These are phyloP conservation scores for Lethenteron camtschaticum DNA, from an alignment of 2,113 vertebrate species.

Conservation along the genomic window DNA sequence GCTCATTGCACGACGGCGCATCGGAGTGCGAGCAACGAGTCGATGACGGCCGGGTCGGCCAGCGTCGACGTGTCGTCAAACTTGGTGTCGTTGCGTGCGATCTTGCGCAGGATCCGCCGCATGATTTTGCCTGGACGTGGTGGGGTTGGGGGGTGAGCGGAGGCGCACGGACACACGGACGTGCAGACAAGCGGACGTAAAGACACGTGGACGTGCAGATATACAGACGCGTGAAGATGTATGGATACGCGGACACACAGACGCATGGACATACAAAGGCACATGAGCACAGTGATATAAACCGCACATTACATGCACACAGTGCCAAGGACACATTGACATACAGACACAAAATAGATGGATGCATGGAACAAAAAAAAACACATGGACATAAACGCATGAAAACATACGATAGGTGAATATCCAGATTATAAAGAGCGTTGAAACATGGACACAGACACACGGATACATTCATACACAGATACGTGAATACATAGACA, in stretches of 20 bases:
- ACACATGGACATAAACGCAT: no score
- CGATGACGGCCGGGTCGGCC: conserved; percentile 37
- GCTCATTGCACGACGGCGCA: conserved; percentile 8
- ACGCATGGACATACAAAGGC: no score
- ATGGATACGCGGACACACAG: not conserved
- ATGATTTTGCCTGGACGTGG: conserved; percentile 31
- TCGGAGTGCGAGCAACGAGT: conserved; percentile 31
- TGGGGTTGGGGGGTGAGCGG: not conserved
- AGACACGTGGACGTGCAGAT: not conserved
- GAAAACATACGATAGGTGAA: no score
- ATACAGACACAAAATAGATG: no score
- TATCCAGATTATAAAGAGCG: no score
- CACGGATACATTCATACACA: no score
- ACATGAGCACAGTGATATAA: no score
- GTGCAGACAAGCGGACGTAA: not conserved
- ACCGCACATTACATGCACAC: no score
- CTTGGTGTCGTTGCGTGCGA: conserved; percentile 35
- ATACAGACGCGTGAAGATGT: not conserved
- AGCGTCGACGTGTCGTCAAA: conserved; percentile 39
- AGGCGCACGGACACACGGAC: not conserved
- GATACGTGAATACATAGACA: no score
- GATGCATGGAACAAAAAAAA: no score
- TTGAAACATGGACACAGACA: no score
- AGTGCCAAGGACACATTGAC: no score
- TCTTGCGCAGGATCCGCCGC: conserved; percentile 33